Percentiles rank a stretch among this genome's conserved stretches.
phyloP scores from a whole-genome alignment of 2,888 invertebrate species.

The Dusona sp. region DNA sequence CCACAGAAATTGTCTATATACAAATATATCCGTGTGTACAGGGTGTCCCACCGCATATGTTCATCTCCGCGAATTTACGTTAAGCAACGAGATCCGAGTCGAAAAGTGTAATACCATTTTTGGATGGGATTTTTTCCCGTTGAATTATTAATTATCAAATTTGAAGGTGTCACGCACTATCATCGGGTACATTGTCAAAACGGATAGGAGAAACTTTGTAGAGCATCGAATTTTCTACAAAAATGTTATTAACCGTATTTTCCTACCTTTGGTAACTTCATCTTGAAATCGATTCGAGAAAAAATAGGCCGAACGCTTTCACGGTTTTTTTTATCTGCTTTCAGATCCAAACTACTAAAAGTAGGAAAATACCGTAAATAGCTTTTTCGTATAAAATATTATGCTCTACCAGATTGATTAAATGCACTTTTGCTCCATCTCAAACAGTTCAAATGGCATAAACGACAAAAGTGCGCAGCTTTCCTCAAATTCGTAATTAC shows the following conservation, averaged over 20 bases:
- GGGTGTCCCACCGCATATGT: not conserved
- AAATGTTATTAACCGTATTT: not conserved
- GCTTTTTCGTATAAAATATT: not conserved
- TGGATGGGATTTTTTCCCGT: not conserved
- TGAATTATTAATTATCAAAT: not conserved
- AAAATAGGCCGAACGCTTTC: not conserved
- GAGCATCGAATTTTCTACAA: not conserved
- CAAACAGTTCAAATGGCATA: not conserved
- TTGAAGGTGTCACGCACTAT: not conserved
- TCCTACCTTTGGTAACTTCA: not conserved
- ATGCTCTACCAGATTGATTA: not conserved
- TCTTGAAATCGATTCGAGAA: not conserved
- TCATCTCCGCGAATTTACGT: not conserved
- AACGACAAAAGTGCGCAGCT: not conserved
- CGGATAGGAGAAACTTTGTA: too few relatives aligned
- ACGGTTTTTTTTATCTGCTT: not conserved
- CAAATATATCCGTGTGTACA: not conserved
- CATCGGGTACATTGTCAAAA: not conserved
- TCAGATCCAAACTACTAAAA: not conserved
- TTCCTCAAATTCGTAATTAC: not conserved
- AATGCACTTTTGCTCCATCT: not conserved
- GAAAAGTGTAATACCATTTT: not conserved
- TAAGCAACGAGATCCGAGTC: not conserved
- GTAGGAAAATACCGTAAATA: not conserved
- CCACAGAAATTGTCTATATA: slow-evolving; percentile 42